Percentiles rank a stretch among this genome's conserved stretches.
Evolutionary conservation across 2,797 vertebrate genomes (phyloP).

Genomic region (Eupleurogrammus muticus): DNA sequence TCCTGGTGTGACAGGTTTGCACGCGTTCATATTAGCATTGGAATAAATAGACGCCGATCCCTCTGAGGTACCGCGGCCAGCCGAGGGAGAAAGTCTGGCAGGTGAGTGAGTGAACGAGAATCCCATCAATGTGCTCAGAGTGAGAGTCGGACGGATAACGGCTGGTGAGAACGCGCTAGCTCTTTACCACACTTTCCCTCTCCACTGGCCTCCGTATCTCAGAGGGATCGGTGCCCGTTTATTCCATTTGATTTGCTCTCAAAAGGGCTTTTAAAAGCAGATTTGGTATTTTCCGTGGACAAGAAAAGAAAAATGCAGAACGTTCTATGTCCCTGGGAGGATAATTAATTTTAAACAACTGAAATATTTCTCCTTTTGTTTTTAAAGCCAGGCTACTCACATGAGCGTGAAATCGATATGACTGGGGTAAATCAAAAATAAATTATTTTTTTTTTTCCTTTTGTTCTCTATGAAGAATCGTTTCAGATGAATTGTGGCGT

Average conservation of each 20-base stretch:
- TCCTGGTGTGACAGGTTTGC: background rate
- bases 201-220: background rate
- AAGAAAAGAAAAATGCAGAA: conserved; percentile 62
- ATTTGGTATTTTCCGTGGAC: conserved; percentile 52
- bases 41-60: too few relatives aligned
- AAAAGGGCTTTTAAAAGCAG: conserved; percentile 53
- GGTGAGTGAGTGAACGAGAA: too few relatives aligned
- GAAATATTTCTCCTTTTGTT: conserved; percentile 27
- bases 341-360: conserved; percentile 77
- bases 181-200: conserved; percentile 22
- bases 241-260: conserved; percentile 59
- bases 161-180: background rate
- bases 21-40: background rate
- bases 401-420: conserved; percentile 78
- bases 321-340: conserved; percentile 70
- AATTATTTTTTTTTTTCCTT: conserved; percentile 80
- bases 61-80: too few relatives aligned
- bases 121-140: too few relatives aligned
- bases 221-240: conserved; percentile 36
- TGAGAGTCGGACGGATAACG: too few relatives aligned
- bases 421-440: conserved; percentile 79
- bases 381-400: conserved; percentile 67
- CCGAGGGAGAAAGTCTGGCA: too few relatives aligned
- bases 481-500: conserved; percentile 73
- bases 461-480: conserved; percentile 76